Base-by-base conservation (phyloP, 2,113 vertebrate species). In the Macaca nemestrina region DNA sequence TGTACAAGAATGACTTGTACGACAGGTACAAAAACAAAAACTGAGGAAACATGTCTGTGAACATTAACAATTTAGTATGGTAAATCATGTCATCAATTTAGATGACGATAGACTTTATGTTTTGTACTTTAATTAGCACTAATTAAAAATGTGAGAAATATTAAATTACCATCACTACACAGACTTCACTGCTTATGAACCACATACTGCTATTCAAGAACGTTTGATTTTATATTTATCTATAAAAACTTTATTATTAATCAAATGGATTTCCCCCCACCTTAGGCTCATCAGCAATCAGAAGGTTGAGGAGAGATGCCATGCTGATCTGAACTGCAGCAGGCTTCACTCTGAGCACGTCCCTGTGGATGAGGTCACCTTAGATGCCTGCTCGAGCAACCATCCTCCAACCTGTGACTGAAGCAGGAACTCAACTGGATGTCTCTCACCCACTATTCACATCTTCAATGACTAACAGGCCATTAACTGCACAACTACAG, bases 21-120 rank as follows among this genome's bases (percentile, higher is more conserved):
- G 18, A 48, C 8, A 79, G 50, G 45, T 50, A 79, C 17, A 88
- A 90, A 88, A 91, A 85, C 72, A 55, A 61, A 88, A 91, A 88
- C 72, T 32, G 17, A 96, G 45, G n/a, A 97, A 94, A 87, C 50
- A 92, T 25, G 57, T 90, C 76, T 85, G 18, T 70, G 64, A 80
- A 89, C 22, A 80, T 70, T 83, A 94, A 79, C 61, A 88, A 88
- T 25, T 88, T 86, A 80, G 57, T 23, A 72, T 22, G 40, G 61
- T 68, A 95, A 96, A 94, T 85, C 38, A 50, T 88, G 55, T 83
- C 64, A 96, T 72, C 61, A 95, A 43, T 88, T 90, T 43, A 84
- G 70, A 90, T 88, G 67, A 93, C 40, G 92, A 86, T 13, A 25
- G 50, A 91, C 25, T 95, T 95, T 93, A 83, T 48, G 22, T 92